Evolutionary conservation across 2,113 vertebrate genomes (phyloP), one percentile per base, ranked within the genome.

Genomic region (Ciconia maguari): DNA sequence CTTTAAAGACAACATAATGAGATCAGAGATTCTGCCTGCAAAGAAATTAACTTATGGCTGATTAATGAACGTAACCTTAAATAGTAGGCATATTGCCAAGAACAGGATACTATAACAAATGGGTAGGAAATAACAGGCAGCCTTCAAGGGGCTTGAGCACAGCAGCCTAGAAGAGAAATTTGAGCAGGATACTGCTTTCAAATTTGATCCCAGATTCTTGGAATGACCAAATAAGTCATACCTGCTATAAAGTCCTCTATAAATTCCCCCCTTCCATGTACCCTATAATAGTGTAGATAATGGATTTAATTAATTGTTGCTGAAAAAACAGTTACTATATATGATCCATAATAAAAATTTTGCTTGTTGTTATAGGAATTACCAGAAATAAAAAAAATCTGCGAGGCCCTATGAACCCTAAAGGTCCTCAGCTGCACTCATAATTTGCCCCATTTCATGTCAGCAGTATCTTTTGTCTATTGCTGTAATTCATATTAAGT

Each of bases 31-130:
- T 97, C 77, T 94, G 87, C 94, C 95, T 94, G 94, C 91, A 97
- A 97, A 97, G 87, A 98, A 98, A 98, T 97, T 97, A 98, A 96
- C 96, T 98, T 98, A 97, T 71, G 77, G 97, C 94, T 98, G 97
- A 98, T 98, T 97, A 98, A 97, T 93, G 97, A 97, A 98, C 98
- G 97, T 85, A 97, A 96, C 97, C 96, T 97, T 96, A 98, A 98
- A 97, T 76, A 97, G 93, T 4, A 77, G 97, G 96, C 92, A 26
- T 68, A 51, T 93, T 97, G 97, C 97, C 97, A 98, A 60, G 91
- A 97, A 83, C 71, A 91, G 95, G 93, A 94, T 82, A 71, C 89
- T 86, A 6, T 87, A 97, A 97, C 92, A 90, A 93, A 94, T 54
- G 48, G 64, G 68, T 90, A 91, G 93, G 72, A 94, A 95, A 95